Base-by-base conservation (phyloP, 2,113 vertebrate species). In the Prinia subflava region DNA sequence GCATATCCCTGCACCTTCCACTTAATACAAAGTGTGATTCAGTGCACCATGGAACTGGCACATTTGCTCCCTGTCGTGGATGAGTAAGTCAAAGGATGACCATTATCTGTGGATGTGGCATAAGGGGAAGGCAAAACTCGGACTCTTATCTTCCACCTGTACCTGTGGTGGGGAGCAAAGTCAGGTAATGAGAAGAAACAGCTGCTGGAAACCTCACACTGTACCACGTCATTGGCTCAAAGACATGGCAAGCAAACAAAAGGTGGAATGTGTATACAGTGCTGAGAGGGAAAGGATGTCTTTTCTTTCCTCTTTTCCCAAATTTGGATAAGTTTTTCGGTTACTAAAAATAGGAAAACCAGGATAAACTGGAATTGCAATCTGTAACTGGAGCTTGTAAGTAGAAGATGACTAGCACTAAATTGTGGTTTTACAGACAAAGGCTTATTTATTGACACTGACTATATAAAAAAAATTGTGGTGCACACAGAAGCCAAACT, bases 381-480 rank as follows among this genome's bases (percentile, higher is more conserved):
- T 86, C 84, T 89, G 49, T 76, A 79, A 85, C 59, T 82, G 71
- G 94, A 93, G 53, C 15, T 63, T 75, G 31, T 52, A 64, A 95
- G 68, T 85, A 60, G 89, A 96, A 92, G 96, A 94, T 81, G 53
- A 80, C 88, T 74, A 50, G 6, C 64, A 64, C 46, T 95, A 63
- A 90, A 91, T 10, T 74, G 85, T 71, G 63, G 87, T 79, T 87
- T 56, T 89, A 65, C 87, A 84, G 89, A 89, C 59, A 85, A 92
- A 95, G 44, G 67, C 47, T 89, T 95, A 94, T 96, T 97, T 96
- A 96, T 97, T 94, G 77, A 71, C 91, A 86, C 74, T 91, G 90
- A 96, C 94, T 96, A 75, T 80, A 87, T 96, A 93, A 97, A 92
- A 92, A 94, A 93, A 97, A 88, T 86, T 96, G 90, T 85, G 95